Evolutionary conservation across 2,113 vertebrate genomes (phyloP).

Genomic region (Pseudorhombus dupliciocellatus): DNA sequence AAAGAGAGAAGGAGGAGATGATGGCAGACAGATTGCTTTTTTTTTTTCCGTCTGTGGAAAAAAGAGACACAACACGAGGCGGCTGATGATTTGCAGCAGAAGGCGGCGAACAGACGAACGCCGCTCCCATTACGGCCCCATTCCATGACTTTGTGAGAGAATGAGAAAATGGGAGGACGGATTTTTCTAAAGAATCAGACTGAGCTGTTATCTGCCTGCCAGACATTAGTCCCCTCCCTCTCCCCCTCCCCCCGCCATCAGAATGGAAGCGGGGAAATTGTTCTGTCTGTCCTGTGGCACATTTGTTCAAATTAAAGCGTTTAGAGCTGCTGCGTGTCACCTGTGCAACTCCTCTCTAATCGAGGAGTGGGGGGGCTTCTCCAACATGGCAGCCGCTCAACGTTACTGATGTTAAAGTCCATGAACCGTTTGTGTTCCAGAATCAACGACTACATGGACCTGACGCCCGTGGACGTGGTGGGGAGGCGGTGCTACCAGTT

Average conservation of each 20-base stretch:
- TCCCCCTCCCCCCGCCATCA: constrained; percentile 3
- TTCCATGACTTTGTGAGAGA: constrained; percentile 61
- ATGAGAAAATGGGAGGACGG: constrained; percentile 62
- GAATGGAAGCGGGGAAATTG: constrained; percentile 46
- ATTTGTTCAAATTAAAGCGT: constrained; percentile 61
- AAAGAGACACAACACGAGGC: constrained; percentile 41
- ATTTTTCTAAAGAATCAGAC: constrained; percentile 57
- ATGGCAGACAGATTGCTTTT: constrained; percentile 68
- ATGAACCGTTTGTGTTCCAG: constrained; percentile 69
- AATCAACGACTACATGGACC: constrained; percentile 99
- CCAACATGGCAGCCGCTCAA: no score
- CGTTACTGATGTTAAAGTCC: no score
- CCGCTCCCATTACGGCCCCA: constrained; percentile 58
- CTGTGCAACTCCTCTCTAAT: constrained; percentile 18
- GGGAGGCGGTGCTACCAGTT: constrained; percentile 98
- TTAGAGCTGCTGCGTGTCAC: constrained; percentile 47
- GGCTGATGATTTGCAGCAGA: constrained; percentile 58
- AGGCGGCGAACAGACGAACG: constrained; percentile 36
- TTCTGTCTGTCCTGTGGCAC: constrained; percentile 59
- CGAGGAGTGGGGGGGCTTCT: no score
- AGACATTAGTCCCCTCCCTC: constrained; percentile 45
- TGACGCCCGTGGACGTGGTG: constrained; percentile 95
- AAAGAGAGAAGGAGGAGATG: constrained; percentile 32
- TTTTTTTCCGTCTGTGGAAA: constrained; percentile 40
- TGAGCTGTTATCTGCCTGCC: constrained; percentile 61